Base-by-base conservation (phyloP, 1,140 invertebrate genomes). In the Drosophila mayri region DNA sequence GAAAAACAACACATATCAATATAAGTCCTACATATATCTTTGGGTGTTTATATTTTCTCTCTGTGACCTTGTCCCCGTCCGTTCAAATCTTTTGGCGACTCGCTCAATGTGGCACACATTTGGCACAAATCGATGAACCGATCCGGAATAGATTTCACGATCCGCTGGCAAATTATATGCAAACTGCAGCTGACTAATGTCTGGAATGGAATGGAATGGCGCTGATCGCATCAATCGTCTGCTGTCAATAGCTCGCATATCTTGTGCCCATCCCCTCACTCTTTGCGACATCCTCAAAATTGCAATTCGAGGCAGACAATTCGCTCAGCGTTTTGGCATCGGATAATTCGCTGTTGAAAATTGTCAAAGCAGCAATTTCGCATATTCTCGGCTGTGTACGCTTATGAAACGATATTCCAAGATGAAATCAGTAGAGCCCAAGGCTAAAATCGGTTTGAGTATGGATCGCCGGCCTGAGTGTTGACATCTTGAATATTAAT, bases 401-500 rank as follows among this genome's bases (percentile, higher is more conserved):
- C 49, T 55, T 25, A n/a, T 55, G 61, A 75, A 52, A 79, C 66
- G 46, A 50, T 79, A 77, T 88, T 74, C 80, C 80, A 80, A 88
- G 80, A 87, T 90, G 80, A 87, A 90, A 84, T 87, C 80, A 72
- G 85, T 75, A 72, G 71, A 71, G 43, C 32, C 57, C 71, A 84
- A 87, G 83, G 84, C 80, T 73, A 43, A 49, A 70, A 61, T 83
- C 71, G 67, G 84, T 70, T 83, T 76, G 66, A 70, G 75, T 75
- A 57, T 63, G 65, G 67, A 82, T 76, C 78, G 75, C 57, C 70
- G 74, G 66, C 7, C 59, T 7, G 49, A 64, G 76, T 79, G 73
- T 86, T 85, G 83, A 82, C 82, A 86, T 87, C 75, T 61, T 88
- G 83, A 83, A 88, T 88, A 62, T 70, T 76, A 82, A 86, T 88